Base-by-base conservation (phyloP, 2,888 invertebrate genomes). In the Orthosia gothica region DNA sequence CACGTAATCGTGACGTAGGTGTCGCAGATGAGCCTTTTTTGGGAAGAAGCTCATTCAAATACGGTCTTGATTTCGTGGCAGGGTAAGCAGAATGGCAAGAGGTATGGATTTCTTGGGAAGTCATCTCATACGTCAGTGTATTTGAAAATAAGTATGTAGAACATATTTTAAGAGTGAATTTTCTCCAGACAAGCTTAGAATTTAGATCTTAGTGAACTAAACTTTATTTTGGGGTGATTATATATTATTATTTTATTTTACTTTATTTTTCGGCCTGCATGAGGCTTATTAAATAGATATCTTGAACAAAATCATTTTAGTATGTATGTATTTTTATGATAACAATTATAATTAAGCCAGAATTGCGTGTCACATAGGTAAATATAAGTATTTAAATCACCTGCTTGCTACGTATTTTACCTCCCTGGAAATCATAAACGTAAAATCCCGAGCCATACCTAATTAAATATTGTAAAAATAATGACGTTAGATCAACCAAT, bases 1-100 rank as follows among this genome's bases (percentile, higher is more conserved):
- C 73, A 70, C 79, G 70, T 71, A 68, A 18, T 59, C 16, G 70
- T 75, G 68, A 83, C 81, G 79, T 71, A 82, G 79, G 70, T 68
- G 63, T 74, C 55, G 16, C 54, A 40, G 52, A 63, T 74, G 32
- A 64, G 61, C 45, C 55, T 61, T 83, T 67, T 76, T 72, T 57
- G 11, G 55, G 54, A 49, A 68, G 58, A 26, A 63, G 49, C 52
- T 26, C 13, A 50, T 67, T 75, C 63, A 67, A 26, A 63, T 81
- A 47, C 13, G 18, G 57, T 59, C 45, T 65, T 72, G 50, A 72
- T 65, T 79, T 79, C 13, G 68, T 58, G 57, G 59, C 55, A 26
- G 58, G 59, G 23, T 73, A 54, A 61, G 73, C 63, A 59, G 45
- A 62, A 70, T 12, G 12, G n/a, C 20, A 47, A 45, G 47, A 23